A percentile compares a stretch with the other conserved stretches of the same genome.
Evolutionary conservation across 2,113 vertebrate species (phyloP).

Genomic region (Campylomormyrus numenius): DNA sequence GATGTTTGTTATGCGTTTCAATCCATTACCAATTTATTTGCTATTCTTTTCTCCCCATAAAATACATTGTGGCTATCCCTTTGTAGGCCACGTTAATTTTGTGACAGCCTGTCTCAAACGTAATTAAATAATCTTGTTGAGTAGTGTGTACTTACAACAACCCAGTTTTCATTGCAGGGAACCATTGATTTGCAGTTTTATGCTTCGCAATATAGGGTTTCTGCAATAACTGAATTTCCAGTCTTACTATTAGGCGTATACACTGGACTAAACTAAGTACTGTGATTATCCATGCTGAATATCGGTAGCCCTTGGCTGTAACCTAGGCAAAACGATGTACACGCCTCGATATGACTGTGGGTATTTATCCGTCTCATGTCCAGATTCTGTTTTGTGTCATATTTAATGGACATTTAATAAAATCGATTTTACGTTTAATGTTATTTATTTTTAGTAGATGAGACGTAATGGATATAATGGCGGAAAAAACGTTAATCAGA

Average conservation of each 20-base stretch:
- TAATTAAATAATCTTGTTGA: not conserved
- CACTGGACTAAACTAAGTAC: not conserved
- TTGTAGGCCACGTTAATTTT: not conserved
- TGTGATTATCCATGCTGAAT: not conserved
- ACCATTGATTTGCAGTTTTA: not conserved
- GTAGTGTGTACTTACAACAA: not conserved
- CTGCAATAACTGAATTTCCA: not conserved
- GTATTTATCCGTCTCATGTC: not conserved
- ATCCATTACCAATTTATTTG: not conserved
- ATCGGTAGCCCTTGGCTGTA: not conserved
- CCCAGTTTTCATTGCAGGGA: not conserved
- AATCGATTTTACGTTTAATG: slow-evolving; percentile 3
- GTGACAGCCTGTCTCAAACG: not conserved
- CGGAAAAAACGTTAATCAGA: not conserved
- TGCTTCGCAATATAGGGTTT: not conserved
- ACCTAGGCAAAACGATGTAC: not conserved
- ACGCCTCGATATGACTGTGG: not conserved
- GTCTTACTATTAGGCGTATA: not conserved
- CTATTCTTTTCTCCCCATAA: not conserved
- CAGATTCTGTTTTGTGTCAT: not conserved
- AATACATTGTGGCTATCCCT: not conserved
- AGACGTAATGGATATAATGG: not conserved
- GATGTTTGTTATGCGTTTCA: not conserved
- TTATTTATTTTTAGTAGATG: slow-evolving; percentile 1
- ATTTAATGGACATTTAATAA: slow-evolving; percentile 7